Conservation (phyloP, 2,113 vertebrate genomes). For the Trochalopteron elliotii region DNA sequence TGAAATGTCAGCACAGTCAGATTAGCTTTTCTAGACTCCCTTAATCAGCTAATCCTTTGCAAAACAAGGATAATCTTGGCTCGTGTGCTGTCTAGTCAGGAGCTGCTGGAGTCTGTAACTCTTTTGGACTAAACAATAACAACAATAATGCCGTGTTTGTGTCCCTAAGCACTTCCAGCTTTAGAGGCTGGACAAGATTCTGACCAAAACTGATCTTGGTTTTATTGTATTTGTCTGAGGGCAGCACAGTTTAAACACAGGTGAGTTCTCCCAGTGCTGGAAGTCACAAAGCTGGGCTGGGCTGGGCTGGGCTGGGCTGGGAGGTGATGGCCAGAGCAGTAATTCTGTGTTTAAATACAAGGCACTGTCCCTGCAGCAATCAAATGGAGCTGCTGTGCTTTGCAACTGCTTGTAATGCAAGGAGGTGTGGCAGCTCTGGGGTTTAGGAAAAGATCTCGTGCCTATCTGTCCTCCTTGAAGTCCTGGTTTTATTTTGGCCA, state of each 20-base stretch:
- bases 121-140: not conserved
- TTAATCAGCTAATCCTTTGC: not conserved
- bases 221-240: not conserved
- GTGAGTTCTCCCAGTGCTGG: not conserved
- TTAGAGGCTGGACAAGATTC: not conserved
- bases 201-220: not conserved
- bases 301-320: not conserved
- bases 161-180: not conserved
- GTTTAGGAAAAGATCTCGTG: not conserved
- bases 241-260: not conserved
- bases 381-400: not conserved
- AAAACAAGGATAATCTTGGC: slow-evolving; percentile 2
- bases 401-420: not conserved
- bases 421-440: not conserved
- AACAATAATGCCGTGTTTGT: not conserved
- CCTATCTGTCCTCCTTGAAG: not conserved
- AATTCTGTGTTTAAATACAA: not conserved
- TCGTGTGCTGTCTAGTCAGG: not conserved
- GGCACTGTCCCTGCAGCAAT: not conserved
- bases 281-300: not conserved
- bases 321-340: not conserved
- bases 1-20: not conserved
- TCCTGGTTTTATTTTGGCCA: not conserved
- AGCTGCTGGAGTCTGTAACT: not conserved
- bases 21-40: not conserved